These are phyloP conservation scores for Vicugna pacos DNA, from an alignment of 2,113 vertebrate species.

Conservation along the genomic window DNA sequence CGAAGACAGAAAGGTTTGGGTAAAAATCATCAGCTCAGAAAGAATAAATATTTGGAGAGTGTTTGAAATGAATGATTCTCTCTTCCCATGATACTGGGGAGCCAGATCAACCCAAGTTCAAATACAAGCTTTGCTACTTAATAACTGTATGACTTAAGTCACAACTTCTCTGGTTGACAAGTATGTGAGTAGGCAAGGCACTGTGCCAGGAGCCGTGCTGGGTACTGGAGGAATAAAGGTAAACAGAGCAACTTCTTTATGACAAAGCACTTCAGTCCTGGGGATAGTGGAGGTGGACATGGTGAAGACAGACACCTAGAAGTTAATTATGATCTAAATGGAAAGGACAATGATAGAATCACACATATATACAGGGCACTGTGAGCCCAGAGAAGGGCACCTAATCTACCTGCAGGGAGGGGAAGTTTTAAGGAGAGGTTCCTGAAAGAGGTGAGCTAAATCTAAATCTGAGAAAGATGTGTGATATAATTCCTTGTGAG, in stretches of 20 bases:
- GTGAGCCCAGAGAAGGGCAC: neutral
- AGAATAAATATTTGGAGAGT: neutral
- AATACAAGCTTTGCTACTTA: neutral
- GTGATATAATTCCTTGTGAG: neutral
- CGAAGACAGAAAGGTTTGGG: conserved; percentile 55
- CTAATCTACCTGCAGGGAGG: neutral
- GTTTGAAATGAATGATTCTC: neutral
- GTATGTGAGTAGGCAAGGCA: neutral
- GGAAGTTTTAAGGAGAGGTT: neutral
- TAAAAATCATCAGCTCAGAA: neutral
- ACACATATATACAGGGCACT: rapidly evolving
- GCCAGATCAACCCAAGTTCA: neutral
- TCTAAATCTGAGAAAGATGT: neutral
- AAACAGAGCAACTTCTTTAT: neutral
- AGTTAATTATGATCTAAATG: neutral
- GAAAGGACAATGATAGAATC: neutral
- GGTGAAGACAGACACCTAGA: neutral
- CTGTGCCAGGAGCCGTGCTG: neutral
- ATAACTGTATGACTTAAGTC: neutral
- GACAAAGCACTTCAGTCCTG: neutral
- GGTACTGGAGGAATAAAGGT: neutral
- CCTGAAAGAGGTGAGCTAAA: neutral
- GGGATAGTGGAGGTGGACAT: too few relatives aligned
- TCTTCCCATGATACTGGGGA: neutral
- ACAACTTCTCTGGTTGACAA: neutral